Evolutionary conservation across 1,140 invertebrate species (phyloP).

Genomic region (Pseudomyrmex dendroicus): DNA sequence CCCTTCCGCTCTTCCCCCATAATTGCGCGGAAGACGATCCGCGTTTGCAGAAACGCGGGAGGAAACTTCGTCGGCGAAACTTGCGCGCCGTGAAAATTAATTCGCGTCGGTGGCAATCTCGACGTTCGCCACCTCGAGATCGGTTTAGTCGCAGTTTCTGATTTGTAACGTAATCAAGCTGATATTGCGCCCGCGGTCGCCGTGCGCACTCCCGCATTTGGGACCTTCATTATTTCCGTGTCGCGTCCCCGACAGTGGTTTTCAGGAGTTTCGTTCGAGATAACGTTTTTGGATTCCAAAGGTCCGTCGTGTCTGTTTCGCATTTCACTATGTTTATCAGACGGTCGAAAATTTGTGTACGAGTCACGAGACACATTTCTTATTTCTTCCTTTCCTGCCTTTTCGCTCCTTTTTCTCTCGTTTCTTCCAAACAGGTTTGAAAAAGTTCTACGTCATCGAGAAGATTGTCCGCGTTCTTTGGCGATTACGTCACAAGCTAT

Average conservation of each 20-base stretch:
- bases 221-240: slow-evolving; percentile 37
- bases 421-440: background rate
- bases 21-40: slow-evolving; percentile 48
- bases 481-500: slow-evolving; percentile 18
- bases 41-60: slow-evolving; percentile 27
- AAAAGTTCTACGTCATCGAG: slow-evolving; percentile 1
- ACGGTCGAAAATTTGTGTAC: background rate
- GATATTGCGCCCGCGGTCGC: slow-evolving; percentile 38
- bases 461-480: background rate
- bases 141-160: slow-evolving; percentile 52
- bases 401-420: background rate
- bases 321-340: background rate
- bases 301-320: slow-evolving; percentile 20
- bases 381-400: background rate
- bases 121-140: slow-evolving; percentile 26
- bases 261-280: slow-evolving; percentile 34
- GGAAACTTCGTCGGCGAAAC: slow-evolving; percentile 25
- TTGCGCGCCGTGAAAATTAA: slow-evolving; percentile 31
- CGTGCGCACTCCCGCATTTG: slow-evolving; percentile 9
- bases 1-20: background rate
- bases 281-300: slow-evolving; percentile 38
- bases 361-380: background rate
- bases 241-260: slow-evolving; percentile 4
- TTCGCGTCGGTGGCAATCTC: slow-evolving; percentile 49
- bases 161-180: slow-evolving; percentile 65